A percentile compares a stretch with the other conserved stretches of the same genome.
These are phyloP conservation scores for Lathamus discolor DNA, from an alignment of 2,113 vertebrate species.

Conservation along the genomic window DNA sequence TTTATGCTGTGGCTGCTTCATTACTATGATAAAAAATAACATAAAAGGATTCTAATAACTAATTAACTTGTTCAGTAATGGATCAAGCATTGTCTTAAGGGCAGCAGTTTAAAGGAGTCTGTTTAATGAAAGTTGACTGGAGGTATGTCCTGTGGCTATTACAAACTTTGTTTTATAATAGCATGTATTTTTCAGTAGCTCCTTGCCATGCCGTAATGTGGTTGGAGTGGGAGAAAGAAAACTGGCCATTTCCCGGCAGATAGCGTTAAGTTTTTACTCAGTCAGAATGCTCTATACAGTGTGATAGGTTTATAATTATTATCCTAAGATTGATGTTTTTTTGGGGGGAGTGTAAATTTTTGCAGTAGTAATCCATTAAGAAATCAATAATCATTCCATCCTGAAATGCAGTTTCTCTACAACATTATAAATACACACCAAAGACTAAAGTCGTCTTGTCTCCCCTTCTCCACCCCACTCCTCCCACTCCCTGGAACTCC, in stretches of 20 bases:
- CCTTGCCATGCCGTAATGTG: conserved; percentile 62
- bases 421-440: conserved; percentile 68
- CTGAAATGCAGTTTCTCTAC: conserved; percentile 73
- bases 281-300: conserved; percentile 65
- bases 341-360: conserved; percentile 77
- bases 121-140: conserved; percentile 57
- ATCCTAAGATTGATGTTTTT: conserved; percentile 78
- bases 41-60: conserved; percentile 10
- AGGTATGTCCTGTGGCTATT: conserved; percentile 49
- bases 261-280: conserved; percentile 70
- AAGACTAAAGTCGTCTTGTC: conserved; percentile 34
- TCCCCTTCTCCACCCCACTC: not conserved
- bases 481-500: conserved; percentile 10
- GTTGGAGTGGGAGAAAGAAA: conserved; percentile 74
- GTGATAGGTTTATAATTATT: conserved; percentile 82
- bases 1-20: conserved; percentile 2
- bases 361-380: conserved; percentile 83
- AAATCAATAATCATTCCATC: conserved; percentile 82
- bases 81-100: conserved; percentile 3
- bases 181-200: conserved; percentile 63
- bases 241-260: conserved; percentile 79
- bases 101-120: not conserved
- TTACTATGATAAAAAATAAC: conserved; percentile 41
- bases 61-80: conserved; percentile 27
- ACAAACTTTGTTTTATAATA: conserved; percentile 54